Evolutionary conservation across 2,797 vertebrate species (phyloP), one percentile per base, ranked within the genome.

Genomic region (Diplodus sargus): DNA sequence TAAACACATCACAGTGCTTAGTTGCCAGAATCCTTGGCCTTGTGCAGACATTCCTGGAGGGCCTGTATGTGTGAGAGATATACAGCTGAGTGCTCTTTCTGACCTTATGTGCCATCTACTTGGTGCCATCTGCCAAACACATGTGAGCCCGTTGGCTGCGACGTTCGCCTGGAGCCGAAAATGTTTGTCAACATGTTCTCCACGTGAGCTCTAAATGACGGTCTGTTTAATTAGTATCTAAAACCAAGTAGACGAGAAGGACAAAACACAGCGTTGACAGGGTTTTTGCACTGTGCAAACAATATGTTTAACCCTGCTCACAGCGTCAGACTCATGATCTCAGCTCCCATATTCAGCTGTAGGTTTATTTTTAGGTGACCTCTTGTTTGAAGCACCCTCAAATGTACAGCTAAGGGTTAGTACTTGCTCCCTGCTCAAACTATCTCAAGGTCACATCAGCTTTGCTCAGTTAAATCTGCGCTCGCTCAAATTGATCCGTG

Each of bases 51-150:
- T 93, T 92, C 88, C 90, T 88, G 85, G 74, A 91, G 87, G 86
- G 68, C 63, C 72, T 89, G 85, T 72, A 85, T 78, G 83, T 87
- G 84, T 79, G 83, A 82, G 81, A 91, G 85, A 92, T 89, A 87
- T 87, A 88, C 91, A 93, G 89, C 93, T 88, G 85, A 89, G 74
- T 77, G 87, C 85, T 86, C 89, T 61, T 52, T 71, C 73, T 88
- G 92, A 91, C 91, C 91, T 83, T 51, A 53, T 86, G 81, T 93
- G 91, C 90, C 91, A 92, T 92, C 87, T 58, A 83, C 78, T 87
- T 62, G 4, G 70, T 93, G 89, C 91, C 93, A 93, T 95, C 94
- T 95, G 93, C 91, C 87, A 63, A 83, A 85, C 92, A 94, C 76
- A 91, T 94, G 91, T 92, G 68, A 84, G 85, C 86, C 85, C 49